These are phyloP conservation scores for Physeter macrocephalus DNA, from an alignment of 2,113 vertebrate genomes.

Conservation along the genomic window DNA sequence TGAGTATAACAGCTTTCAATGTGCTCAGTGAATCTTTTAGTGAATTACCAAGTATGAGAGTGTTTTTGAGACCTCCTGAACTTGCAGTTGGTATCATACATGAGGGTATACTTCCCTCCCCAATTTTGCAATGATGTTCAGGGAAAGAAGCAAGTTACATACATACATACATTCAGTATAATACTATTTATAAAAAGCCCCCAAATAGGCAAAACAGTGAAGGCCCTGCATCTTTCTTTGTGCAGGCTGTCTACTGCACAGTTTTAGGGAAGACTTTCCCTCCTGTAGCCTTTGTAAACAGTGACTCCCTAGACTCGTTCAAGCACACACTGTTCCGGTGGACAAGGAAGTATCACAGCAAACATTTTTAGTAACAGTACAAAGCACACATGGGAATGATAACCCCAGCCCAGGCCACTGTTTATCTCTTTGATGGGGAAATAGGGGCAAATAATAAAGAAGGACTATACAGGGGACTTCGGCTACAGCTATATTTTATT, in stretches of 20 bases:
- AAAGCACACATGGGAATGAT: neutral
- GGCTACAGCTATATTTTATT: neutral
- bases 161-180: neutral
- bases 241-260: neutral
- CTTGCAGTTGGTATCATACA: neutral
- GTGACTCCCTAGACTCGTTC: neutral
- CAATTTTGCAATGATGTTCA: neutral
- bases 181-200: neutral
- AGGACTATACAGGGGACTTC: neutral
- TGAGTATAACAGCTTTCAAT: neutral
- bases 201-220: neutral
- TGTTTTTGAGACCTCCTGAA: neutral
- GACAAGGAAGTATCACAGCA: neutral
- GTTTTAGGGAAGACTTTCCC: neutral
- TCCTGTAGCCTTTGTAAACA: neutral
- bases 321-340: neutral
- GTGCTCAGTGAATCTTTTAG: neutral
- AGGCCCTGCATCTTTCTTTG: neutral
- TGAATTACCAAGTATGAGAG: neutral
- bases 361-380: neutral
- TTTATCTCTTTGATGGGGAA: neutral
- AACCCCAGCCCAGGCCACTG: neutral
- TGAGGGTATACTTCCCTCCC: neutral
- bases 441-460: neutral
- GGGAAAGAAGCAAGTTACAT: neutral